Conservation (phyloP, 1,140 invertebrate genomes). For the Eulimnadia texana region DNA sequence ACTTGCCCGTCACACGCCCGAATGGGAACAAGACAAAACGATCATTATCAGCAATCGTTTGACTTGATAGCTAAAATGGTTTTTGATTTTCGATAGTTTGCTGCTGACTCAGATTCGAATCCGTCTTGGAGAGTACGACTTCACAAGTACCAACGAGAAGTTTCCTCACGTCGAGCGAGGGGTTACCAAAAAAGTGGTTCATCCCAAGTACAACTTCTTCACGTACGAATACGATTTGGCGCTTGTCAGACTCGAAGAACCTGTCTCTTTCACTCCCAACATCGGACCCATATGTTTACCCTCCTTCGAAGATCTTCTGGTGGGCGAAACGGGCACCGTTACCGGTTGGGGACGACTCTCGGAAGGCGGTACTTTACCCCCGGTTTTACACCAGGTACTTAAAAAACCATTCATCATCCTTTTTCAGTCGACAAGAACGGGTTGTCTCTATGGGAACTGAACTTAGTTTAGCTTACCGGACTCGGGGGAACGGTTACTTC, state of each 20-base stretch:
- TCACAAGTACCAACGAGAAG: constrained; percentile 61
- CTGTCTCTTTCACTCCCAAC: constrained; percentile 48
- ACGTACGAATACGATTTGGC: constrained; percentile 90
- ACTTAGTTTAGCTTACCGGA: too few species aligned
- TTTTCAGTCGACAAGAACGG: too few species aligned
- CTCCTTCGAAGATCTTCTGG: constrained; percentile 65
- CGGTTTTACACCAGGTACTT: constrained; percentile 68
- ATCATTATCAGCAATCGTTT: too few species aligned
- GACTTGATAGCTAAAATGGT: not conserved
- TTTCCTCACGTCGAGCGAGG: constrained; percentile 69
- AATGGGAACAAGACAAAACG: not conserved
- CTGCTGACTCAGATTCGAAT: constrained; percentile 78
- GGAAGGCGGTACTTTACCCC: constrained; percentile 80
- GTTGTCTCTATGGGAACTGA: too few species aligned
- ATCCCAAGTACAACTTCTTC: constrained; percentile 88
- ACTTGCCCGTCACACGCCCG: not conserved
- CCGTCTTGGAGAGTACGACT: constrained; percentile 85
- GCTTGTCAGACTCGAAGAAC: constrained; percentile 63
- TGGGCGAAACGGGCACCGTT: constrained; percentile 62
- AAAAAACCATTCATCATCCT: not conserved
- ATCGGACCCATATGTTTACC: constrained; percentile 82
- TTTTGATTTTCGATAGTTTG: constrained; percentile 42
- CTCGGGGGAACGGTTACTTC: too few species aligned
- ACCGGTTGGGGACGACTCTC: constrained; percentile 78
- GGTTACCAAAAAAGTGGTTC: constrained; percentile 69